Percentiles rank a stretch among this genome's conserved stretches.
These are phyloP conservation scores for Anhinga anhinga DNA, from an alignment of 2,113 vertebrate species.

Conservation along the genomic window DNA sequence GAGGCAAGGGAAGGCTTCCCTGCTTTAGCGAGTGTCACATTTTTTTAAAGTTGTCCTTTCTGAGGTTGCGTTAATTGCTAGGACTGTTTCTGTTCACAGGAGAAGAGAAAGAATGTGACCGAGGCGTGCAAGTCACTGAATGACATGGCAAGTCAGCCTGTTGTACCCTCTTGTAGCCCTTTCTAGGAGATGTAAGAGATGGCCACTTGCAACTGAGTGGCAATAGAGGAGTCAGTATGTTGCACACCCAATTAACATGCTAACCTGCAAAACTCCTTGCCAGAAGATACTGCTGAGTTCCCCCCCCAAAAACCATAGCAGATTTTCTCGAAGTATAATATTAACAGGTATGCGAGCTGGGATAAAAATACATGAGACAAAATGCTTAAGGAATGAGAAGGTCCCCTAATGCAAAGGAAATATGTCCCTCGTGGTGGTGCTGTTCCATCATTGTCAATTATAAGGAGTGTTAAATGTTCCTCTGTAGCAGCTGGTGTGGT, in stretches of 20 bases:
- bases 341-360: not conserved
- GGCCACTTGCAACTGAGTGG: not conserved
- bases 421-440: constrained; percentile 10
- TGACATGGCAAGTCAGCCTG: rapidly evolving
- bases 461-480: not conserved
- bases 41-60: not conserved
- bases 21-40: rapidly evolving
- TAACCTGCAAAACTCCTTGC: not conserved
- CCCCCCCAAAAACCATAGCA: rapidly evolving
- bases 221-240: rapidly evolving
- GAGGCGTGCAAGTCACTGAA: not conserved
- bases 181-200: not conserved
- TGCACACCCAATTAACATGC: too few relatives aligned
- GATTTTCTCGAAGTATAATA: rapidly evolving
- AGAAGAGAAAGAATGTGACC: not conserved
- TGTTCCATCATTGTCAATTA: constrained; percentile 31
- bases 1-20: not conserved
- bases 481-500: constrained; percentile 12
- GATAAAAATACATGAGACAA: not conserved
- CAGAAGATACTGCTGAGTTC: not conserved
- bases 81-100: rapidly evolving
- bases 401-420: not conserved
- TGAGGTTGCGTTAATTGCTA: not conserved
- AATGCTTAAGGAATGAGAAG: not conserved
- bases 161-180: rapidly evolving